Percentiles rank a stretch among this genome's conserved stretches.
phyloP scores from a whole-genome alignment of 2,888 invertebrate genomes.

The Caenorhabditis sinica region DNA sequence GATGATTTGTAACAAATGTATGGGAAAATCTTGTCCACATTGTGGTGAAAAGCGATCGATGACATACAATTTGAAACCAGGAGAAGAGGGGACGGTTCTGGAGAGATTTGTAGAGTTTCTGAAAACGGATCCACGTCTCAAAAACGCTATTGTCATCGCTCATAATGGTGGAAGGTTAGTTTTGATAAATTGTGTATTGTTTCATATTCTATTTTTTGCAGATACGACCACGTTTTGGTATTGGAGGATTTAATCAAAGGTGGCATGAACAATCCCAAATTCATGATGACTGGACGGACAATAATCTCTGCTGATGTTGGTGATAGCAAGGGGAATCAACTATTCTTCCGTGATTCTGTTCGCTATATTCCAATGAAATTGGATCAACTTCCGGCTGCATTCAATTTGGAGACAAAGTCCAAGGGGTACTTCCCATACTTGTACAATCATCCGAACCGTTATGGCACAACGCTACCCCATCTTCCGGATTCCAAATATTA shows the following conservation, averaged over 20 bases:
- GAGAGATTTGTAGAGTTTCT: too few species aligned
- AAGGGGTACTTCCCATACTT: too few species aligned
- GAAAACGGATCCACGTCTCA: neutral
- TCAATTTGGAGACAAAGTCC: neutral
- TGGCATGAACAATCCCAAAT: neutral
- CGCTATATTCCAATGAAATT: constrained; percentile 1
- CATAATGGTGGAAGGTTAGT: constrained; percentile 16
- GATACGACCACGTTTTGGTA: constrained; percentile 7
- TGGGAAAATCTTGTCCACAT: neutral
- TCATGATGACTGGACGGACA: neutral
- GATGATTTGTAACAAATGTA: neutral
- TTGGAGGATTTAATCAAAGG: constrained; percentile 8
- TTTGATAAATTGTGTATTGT: neutral
- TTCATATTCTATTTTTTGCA: neutral
- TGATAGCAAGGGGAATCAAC: neutral
- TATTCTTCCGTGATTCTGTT: neutral
- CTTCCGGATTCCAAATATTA: neutral
- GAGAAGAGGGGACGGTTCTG: too few species aligned
- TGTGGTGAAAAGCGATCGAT: neutral
- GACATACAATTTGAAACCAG: too few species aligned
- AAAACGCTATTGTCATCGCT: neutral
- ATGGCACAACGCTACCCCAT: too few species aligned
- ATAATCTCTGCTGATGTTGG: neutral
- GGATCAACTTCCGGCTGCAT: neutral
- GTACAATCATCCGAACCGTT: too few species aligned